These are phyloP conservation scores for Junonia oenone DNA, from an alignment of 2,888 invertebrate species.

Conservation along the genomic window DNA sequence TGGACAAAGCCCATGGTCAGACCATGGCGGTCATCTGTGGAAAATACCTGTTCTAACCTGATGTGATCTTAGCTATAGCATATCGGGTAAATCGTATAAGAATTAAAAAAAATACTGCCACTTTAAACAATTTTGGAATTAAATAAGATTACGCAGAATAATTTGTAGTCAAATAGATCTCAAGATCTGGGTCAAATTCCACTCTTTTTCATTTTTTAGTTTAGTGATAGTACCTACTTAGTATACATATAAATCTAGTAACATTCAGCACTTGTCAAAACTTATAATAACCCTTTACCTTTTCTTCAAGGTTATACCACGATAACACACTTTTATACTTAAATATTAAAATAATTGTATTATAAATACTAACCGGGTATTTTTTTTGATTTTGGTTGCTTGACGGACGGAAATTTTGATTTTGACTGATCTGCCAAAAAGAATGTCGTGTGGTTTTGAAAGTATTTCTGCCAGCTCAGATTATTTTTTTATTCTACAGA, in stretches of 20 bases:
- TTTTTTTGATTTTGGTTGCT: conserved; percentile 36
- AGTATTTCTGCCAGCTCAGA: background rate
- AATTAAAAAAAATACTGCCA: too few relatives aligned
- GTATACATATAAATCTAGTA: too few relatives aligned
- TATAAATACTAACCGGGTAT: conserved; percentile 33
- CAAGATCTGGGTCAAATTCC: conserved; percentile 7
- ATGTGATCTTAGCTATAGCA: too few relatives aligned
- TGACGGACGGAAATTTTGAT: conserved; percentile 38
- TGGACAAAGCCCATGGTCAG: too few relatives aligned
- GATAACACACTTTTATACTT: background rate
- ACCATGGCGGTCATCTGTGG: too few relatives aligned
- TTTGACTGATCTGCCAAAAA: conserved; percentile 38
- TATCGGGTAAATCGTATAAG: too few relatives aligned
- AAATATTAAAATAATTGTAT: conserved; percentile 17
- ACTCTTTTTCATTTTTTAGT: background rate
- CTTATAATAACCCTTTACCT: too few relatives aligned
- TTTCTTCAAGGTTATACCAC: too few relatives aligned
- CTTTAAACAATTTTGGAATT: too few relatives aligned
- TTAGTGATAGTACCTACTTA: background rate
- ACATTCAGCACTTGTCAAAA: too few relatives aligned
- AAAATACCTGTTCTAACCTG: too few relatives aligned
- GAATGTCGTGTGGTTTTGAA: conserved; percentile 33
- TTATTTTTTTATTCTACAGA: background rate
- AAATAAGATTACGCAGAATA: background rate
- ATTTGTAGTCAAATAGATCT: too few relatives aligned